Evolutionary conservation across 2,888 invertebrate species (phyloP).

Genomic region (Psococerastis gibbosa): DNA sequence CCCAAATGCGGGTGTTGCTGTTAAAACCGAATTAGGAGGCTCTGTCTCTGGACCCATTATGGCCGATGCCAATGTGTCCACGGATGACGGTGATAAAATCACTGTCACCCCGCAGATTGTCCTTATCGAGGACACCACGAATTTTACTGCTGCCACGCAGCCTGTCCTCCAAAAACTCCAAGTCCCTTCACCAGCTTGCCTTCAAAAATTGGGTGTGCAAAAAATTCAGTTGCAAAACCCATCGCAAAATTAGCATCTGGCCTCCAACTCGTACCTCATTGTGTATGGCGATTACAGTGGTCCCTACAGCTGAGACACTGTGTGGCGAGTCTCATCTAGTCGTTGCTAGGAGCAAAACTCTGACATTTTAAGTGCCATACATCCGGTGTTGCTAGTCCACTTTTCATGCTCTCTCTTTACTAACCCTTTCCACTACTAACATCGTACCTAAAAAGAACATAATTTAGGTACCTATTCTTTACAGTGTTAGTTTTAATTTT

Average conservation of each 20-base stretch:
- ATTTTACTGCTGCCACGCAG: background rate
- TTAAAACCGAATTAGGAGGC: too few relatives aligned
- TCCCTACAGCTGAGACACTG: background rate
- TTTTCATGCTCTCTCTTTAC: background rate
- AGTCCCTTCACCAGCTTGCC: background rate
- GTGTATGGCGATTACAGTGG: background rate
- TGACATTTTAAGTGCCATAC: too few relatives aligned
- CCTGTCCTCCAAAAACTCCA: slow-evolving; percentile 3
- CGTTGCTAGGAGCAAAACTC: background rate
- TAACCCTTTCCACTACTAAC: background rate
- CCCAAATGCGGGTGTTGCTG: background rate
- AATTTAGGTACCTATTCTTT: too few relatives aligned
- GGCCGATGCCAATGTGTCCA: background rate
- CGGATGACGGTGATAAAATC: slow-evolving; percentile 3
- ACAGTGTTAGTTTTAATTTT: too few relatives aligned
- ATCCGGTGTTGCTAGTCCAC: background rate
- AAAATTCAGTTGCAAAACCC: background rate
- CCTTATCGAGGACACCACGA: slow-evolving; percentile 1
- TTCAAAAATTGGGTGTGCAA: background rate
- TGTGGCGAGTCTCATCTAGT: background rate
- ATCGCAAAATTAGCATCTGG: background rate
- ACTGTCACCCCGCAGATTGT: slow-evolving; percentile 1
- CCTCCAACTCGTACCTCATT: background rate
- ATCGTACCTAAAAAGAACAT: too few relatives aligned
- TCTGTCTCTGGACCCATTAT: too few relatives aligned